Conservation (phyloP, 2,888 invertebrate genomes). For the Tenthredo mesomela region DNA sequence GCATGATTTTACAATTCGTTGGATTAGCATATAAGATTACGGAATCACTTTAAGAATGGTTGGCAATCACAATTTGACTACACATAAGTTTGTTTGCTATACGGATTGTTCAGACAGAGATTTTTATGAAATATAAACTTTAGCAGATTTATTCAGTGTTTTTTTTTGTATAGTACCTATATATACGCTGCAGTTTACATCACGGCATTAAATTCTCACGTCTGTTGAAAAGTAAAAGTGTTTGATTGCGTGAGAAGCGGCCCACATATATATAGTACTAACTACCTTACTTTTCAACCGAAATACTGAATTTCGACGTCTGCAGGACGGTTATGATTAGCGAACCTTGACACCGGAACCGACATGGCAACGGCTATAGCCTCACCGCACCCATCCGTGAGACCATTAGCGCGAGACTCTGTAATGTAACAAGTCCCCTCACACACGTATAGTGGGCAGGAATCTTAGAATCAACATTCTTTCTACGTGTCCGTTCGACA, state of each 20-base stretch:
- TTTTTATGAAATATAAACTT: not conserved
- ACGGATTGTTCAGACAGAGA: not conserved
- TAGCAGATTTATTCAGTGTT: not conserved
- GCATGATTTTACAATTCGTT: too few relatives aligned
- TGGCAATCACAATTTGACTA: not conserved
- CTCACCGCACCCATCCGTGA: constrained; percentile 40
- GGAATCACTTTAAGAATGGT: not conserved
- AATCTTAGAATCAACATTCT: constrained; percentile 43
- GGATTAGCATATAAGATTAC: too few relatives aligned
- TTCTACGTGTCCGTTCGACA: constrained; percentile 21
- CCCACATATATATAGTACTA: not conserved
- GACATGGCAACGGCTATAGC: constrained; percentile 15
- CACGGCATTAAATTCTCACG: not conserved
- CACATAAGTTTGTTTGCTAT: not conserved
- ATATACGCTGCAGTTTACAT: not conserved
- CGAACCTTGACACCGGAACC: constrained; percentile 35
- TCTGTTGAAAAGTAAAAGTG: not conserved
- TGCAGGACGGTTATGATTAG: not conserved
- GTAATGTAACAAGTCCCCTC: constrained; percentile 3
- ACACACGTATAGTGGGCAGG: constrained; percentile 1
- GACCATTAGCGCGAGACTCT: constrained; percentile 37
- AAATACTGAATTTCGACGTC: not conserved
- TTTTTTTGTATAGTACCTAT: not conserved
- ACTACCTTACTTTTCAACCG: not conserved
- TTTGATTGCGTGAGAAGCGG: constrained; percentile 9